Percentiles rank a stretch among this genome's conserved stretches.
These are phyloP conservation scores for Sula dactylatra DNA, from an alignment of 2,113 vertebrate species.

Conservation along the genomic window DNA sequence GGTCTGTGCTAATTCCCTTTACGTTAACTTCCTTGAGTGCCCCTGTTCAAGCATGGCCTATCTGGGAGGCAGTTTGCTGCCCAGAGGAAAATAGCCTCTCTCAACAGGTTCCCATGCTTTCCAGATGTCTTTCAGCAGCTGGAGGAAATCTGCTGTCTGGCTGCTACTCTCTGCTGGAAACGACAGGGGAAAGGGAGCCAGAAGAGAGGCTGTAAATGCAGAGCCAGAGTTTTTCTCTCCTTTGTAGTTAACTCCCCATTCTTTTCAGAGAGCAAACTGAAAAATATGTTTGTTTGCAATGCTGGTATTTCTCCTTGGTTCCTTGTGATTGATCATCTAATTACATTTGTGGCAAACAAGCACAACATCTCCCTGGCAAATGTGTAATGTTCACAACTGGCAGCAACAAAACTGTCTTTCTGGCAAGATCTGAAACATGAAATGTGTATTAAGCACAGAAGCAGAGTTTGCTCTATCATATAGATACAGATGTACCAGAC, in stretches of 20 bases:
- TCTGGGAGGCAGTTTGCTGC: background rate
- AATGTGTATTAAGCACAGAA: background rate
- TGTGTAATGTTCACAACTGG: background rate
- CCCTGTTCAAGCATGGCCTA: background rate
- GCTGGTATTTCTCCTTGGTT: background rate
- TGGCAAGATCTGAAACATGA: background rate
- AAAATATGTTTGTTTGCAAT: background rate
- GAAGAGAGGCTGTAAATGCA: background rate
- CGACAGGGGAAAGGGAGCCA: background rate
- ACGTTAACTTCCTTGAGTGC: rapidly evolving
- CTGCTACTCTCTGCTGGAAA: background rate
- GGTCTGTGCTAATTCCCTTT: too few species aligned
- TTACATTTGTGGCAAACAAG: background rate
- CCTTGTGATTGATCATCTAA: background rate
- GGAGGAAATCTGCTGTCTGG: background rate
- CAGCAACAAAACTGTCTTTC: background rate
- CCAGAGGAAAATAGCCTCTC: background rate
- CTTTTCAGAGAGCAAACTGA: background rate
- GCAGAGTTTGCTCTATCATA: background rate
- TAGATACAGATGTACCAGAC: background rate
- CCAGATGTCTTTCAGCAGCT: background rate
- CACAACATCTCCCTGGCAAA: background rate
- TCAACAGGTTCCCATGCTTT: background rate
- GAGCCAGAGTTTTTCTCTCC: background rate
- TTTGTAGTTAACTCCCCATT: background rate